Evolutionary conservation across 1,140 invertebrate genomes (phyloP).

Genomic region (Solen grandis): DNA sequence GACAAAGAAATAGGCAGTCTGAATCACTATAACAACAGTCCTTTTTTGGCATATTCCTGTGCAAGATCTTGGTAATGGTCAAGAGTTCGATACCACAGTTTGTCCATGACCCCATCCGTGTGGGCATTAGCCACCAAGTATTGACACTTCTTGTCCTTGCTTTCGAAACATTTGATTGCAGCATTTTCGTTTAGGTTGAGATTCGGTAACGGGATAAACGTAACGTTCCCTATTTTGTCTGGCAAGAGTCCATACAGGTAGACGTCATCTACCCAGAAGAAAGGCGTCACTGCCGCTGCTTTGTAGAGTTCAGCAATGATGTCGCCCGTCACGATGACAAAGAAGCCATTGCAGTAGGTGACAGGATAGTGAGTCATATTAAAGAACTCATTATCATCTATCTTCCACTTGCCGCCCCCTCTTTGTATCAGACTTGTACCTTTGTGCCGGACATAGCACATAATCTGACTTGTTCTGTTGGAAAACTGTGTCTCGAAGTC

Average conservation of each 20-base stretch:
- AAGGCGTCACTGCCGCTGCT: slow-evolving; percentile 69
- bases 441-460: slow-evolving; percentile 46
- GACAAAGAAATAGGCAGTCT: too few relatives aligned
- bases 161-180: slow-evolving; percentile 37
- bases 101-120: slow-evolving; percentile 47
- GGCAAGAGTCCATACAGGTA: slow-evolving; percentile 79
- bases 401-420: slow-evolving; percentile 70
- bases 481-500: slow-evolving; percentile 49
- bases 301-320: slow-evolving; percentile 76
- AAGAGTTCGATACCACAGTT: slow-evolving; percentile 40
- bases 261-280: slow-evolving; percentile 81
- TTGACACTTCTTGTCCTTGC: slow-evolving; percentile 11
- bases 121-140: slow-evolving; percentile 35
- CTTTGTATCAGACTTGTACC: slow-evolving; percentile 63
- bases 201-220: slow-evolving; percentile 18
- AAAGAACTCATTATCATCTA: slow-evolving; percentile 63
- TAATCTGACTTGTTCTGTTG: slow-evolving; percentile 38
- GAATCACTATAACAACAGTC: slow-evolving; percentile 20
- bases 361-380: slow-evolving; percentile 62
- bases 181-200: slow-evolving; percentile 37
- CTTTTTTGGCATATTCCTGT: slow-evolving; percentile 35
- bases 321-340: slow-evolving; percentile 77
- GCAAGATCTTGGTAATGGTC: slow-evolving; percentile 32
- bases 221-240: slow-evolving; percentile 56
- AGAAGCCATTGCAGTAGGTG: slow-evolving; percentile 80